These are phyloP conservation scores for Harpagus bidentatus DNA, from an alignment of 2,113 vertebrate genomes.

Conservation along the genomic window DNA sequence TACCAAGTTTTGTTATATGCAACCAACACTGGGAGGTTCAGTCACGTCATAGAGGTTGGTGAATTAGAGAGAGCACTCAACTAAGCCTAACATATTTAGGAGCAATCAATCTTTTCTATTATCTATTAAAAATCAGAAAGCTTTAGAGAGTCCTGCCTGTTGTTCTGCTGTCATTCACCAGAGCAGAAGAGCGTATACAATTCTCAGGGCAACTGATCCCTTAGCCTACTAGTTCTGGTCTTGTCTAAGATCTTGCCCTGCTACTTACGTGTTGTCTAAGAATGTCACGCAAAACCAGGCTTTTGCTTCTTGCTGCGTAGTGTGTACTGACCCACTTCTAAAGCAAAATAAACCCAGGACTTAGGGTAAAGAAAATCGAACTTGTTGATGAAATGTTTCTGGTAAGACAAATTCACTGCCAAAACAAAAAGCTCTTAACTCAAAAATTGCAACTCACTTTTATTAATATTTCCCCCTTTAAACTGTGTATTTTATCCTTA, in stretches of 20 bases:
- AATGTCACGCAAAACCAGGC: not conserved
- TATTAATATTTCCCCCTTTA: not conserved
- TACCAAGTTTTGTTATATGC: too few relatives aligned
- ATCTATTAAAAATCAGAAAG: not conserved
- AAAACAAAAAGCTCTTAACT: not conserved
- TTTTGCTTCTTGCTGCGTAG: not conserved
- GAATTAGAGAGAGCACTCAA: not conserved
- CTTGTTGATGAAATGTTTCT: not conserved
- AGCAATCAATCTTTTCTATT: not conserved
- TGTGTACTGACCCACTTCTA: not conserved
- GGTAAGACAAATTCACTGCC: not conserved
- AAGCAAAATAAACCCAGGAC: not conserved
- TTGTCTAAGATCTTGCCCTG: not conserved
- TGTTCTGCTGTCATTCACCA: not conserved
- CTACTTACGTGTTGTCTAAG: fast-evolving
- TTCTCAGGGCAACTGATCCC: not conserved
- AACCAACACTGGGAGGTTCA: not conserved
- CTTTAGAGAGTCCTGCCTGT: not conserved
- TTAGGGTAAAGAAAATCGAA: not conserved
- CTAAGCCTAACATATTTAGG: not conserved
- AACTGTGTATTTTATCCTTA: not conserved
- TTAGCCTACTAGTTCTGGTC: not conserved
- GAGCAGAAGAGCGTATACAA: not conserved
- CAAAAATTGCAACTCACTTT: not conserved
- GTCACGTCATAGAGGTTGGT: not conserved